A percentile compares a stretch with the other conserved stretches of the same genome.
Conservation (phyloP, 2,888 invertebrate species). For the Hypomecis atomaria region DNA sequence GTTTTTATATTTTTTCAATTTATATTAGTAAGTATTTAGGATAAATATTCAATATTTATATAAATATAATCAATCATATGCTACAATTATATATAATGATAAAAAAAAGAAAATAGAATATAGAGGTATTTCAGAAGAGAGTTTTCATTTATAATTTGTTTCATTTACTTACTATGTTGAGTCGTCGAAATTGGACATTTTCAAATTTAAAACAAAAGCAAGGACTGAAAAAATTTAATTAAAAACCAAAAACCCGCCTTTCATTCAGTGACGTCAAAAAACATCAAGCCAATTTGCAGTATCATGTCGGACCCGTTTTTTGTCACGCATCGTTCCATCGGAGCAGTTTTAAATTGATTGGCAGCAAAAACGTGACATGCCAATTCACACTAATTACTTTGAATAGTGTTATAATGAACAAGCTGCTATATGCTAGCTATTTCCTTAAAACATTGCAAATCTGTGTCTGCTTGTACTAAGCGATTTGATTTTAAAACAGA, state of each 20-base stretch:
- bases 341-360: conserved; percentile 29
- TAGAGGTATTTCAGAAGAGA: too few relatives aligned
- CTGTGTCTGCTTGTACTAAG: too few relatives aligned
- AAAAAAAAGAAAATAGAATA: too few relatives aligned
- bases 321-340: conserved; percentile 26
- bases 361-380: conserved; percentile 11
- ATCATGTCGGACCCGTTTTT: conserved; percentile 31
- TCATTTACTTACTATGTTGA: neutral
- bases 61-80: too few relatives aligned
- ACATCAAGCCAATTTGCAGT: conserved; percentile 35
- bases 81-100: too few relatives aligned
- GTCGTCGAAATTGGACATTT: neutral
- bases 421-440: neutral
- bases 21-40: too few relatives aligned
- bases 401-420: neutral
- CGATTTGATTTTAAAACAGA: too few relatives aligned
- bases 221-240: conserved; percentile 18
- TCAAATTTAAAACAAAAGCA: conserved; percentile 15
- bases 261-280: conserved; percentile 19
- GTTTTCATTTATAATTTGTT: too few relatives aligned
- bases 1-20: too few relatives aligned
- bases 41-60: too few relatives aligned
- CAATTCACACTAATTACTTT: conserved; percentile 10
- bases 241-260: conserved; percentile 20
- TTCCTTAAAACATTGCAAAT: too few relatives aligned